Percentiles rank a stretch among this genome's conserved stretches.
Conservation (phyloP, 2,113 vertebrate genomes). For the Sigmodon hispidus region DNA sequence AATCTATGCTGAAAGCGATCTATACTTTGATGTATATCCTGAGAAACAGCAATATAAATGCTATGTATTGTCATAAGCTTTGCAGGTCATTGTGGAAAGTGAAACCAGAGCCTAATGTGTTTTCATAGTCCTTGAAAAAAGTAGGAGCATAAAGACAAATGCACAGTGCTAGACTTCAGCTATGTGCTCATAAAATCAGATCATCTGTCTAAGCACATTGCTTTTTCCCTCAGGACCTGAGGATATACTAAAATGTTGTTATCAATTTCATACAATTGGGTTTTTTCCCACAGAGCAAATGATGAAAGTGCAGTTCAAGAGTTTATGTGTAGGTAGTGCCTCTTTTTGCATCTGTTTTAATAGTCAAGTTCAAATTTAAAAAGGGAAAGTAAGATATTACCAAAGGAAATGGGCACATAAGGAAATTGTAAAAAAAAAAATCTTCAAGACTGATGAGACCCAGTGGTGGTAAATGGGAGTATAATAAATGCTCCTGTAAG, state of each 20-base stretch:
- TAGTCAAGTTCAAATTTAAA: slow-evolving; percentile 76
- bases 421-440: slow-evolving; percentile 72
- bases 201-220: slow-evolving; percentile 79
- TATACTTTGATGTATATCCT: slow-evolving; percentile 44
- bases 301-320: slow-evolving; percentile 84
- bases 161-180: slow-evolving; percentile 72
- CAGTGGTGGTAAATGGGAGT: slow-evolving; percentile 64
- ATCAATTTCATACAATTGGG: slow-evolving; percentile 83
- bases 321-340: slow-evolving; percentile 82
- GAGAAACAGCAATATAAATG: slow-evolving; percentile 74
- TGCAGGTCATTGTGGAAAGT: slow-evolving; percentile 66
- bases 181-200: slow-evolving; percentile 82
- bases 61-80: slow-evolving; percentile 59
- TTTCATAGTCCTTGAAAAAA: slow-evolving; percentile 79
- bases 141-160: slow-evolving; percentile 79
- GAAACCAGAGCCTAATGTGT: slow-evolving; percentile 72
- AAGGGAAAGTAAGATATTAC: slow-evolving; percentile 66
- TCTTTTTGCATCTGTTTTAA: slow-evolving; percentile 80
- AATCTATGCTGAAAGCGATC: slow-evolving; percentile 60
- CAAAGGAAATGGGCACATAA: slow-evolving; percentile 73
- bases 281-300: slow-evolving; percentile 79
- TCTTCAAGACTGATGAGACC: slow-evolving; percentile 62
- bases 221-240: slow-evolving; percentile 72
- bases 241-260: slow-evolving; percentile 81
- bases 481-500: slow-evolving; percentile 74